Evolutionary conservation across 2,797 vertebrate species (phyloP).

Genomic region (Rallus crepitans): DNA sequence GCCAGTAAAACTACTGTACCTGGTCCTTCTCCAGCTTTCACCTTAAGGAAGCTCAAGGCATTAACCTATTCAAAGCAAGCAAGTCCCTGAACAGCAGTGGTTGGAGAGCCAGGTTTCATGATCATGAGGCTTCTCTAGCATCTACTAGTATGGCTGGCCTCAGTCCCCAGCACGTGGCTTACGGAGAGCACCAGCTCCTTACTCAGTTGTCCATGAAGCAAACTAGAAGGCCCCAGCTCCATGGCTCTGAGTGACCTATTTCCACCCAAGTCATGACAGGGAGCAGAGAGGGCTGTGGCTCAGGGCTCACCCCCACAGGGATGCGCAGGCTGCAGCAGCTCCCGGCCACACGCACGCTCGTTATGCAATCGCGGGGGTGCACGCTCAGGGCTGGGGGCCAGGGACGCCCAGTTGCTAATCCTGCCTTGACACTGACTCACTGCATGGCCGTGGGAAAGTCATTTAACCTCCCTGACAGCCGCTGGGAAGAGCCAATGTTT

Average conservation of each 20-base stretch:
- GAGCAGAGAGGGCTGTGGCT: background rate
- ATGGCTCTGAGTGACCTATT: fast-evolving
- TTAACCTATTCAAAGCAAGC: background rate
- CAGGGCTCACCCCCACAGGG: fast-evolving
- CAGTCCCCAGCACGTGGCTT: background rate
- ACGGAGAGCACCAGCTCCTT: background rate
- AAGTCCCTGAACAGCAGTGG: background rate
- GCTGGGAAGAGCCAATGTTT: conserved; percentile 31
- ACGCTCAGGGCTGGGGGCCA: background rate
- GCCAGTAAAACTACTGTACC: background rate
- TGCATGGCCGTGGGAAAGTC: conserved; percentile 54
- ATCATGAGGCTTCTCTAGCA: background rate
- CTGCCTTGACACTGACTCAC: conserved; percentile 13
- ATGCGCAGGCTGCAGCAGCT: background rate
- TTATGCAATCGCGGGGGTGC: background rate
- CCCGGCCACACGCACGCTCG: fast-evolving
- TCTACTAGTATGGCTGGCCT: fast-evolving
- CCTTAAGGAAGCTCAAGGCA: background rate
- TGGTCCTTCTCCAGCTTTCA: background rate
- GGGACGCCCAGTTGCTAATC: conserved; percentile 38
- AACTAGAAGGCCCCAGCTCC: background rate
- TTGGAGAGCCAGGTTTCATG: background rate
- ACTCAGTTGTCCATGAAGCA: background rate
- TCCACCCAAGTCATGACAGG: background rate
- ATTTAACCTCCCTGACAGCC: conserved; percentile 25